These are phyloP conservation scores for Drosophila sordidula DNA, from an alignment of 2,888 invertebrate species.

Conservation along the genomic window DNA sequence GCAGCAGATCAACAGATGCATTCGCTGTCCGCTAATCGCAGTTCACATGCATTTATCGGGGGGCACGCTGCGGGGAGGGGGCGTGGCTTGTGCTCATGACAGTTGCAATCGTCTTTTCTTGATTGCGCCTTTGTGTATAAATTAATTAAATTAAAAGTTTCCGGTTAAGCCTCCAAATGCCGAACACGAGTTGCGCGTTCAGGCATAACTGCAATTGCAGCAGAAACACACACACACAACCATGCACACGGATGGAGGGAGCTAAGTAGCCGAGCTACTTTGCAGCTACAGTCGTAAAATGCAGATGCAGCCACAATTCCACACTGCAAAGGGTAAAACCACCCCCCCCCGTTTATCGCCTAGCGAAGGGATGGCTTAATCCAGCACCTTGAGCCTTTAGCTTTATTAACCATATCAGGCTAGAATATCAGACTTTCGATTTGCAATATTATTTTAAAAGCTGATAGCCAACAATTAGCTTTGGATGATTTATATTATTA, in stretches of 20 bases:
- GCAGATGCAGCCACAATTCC: slow-evolving; percentile 12
- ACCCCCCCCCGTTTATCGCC: slow-evolving; percentile 6
- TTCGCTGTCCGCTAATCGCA: slow-evolving; percentile 55
- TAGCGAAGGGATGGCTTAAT: not conserved
- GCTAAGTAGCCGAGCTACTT: slow-evolving; percentile 12
- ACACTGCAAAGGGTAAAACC: slow-evolving; percentile 3
- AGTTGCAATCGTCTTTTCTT: slow-evolving; percentile 61
- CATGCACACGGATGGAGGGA: not conserved
- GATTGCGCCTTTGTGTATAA: slow-evolving; percentile 84
- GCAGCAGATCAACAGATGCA: slow-evolving; percentile 61
- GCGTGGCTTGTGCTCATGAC: slow-evolving; percentile 16
- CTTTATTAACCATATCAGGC: too few species aligned
- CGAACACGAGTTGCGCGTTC: slow-evolving; percentile 35
- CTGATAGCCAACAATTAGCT: too few species aligned
- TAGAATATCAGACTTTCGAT: too few species aligned
- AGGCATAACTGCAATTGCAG: slow-evolving; percentile 37
- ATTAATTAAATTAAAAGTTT: slow-evolving; percentile 85
- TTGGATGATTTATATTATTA: too few species aligned
- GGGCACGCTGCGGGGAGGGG: not conserved
- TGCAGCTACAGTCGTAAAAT: slow-evolving; percentile 16
- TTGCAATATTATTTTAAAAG: too few species aligned
- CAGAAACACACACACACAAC: slow-evolving; percentile 6
- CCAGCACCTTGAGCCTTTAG: not conserved
- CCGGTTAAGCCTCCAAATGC: slow-evolving; percentile 82
- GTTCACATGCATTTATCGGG: slow-evolving; percentile 26